Conservation (phyloP, 2,797 vertebrate genomes). For the Sus cebifrons region DNA sequence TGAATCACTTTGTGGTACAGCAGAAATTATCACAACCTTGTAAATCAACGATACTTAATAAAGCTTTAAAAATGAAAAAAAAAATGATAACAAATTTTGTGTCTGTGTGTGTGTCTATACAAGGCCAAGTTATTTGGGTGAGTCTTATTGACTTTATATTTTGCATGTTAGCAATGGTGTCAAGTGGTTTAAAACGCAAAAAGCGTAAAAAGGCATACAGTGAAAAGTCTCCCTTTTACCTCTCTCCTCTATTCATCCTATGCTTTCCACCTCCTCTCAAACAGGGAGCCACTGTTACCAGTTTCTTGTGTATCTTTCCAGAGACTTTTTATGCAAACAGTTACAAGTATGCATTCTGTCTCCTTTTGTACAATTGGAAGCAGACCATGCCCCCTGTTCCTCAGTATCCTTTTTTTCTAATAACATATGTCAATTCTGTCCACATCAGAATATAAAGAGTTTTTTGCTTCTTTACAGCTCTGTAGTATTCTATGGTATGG, state of each 20-base stretch:
- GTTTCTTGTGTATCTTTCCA: neutral
- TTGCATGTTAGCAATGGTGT: neutral
- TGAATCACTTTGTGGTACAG: too few relatives aligned
- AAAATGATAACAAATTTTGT: neutral
- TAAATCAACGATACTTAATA: too few relatives aligned
- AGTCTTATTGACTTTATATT: constrained; percentile 8
- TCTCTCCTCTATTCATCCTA: neutral
- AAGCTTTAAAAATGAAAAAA: too few relatives aligned
- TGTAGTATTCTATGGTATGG: neutral
- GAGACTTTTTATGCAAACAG: neutral
- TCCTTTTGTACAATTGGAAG: neutral
- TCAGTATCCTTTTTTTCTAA: neutral
- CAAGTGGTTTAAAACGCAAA: constrained; percentile 14
- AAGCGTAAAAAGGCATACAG: neutral
- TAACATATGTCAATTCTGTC: neutral
- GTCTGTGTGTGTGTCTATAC: neutral
- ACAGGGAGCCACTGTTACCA: neutral
- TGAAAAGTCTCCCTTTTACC: neutral
- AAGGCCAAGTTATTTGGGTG: neutral
- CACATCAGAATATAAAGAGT: neutral
- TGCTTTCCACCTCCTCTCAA: neutral
- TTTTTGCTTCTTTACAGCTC: neutral
- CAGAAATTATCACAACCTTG: too few relatives aligned
- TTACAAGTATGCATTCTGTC: neutral
- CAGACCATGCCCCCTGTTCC: neutral